Evolutionary conservation across 2,113 vertebrate species (phyloP).

Genomic region (Lophotis ruficrista): DNA sequence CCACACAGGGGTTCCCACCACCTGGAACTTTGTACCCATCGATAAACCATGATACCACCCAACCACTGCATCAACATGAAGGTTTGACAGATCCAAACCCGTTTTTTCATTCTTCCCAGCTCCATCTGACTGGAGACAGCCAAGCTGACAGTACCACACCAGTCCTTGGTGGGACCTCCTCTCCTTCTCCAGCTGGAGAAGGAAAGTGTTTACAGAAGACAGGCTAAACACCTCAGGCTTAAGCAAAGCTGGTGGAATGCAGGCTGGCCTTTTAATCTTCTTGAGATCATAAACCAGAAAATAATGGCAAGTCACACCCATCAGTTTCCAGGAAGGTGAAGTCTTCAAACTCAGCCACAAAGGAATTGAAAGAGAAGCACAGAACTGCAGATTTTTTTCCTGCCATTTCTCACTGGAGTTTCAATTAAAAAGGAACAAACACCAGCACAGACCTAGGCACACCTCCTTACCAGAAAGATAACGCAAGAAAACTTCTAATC

Average conservation of each 20-base stretch:
- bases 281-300: conserved; percentile 44
- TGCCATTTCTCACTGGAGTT: background rate
- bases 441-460: background rate
- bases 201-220: conserved; percentile 9
- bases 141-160: background rate
- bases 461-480: too few relatives aligned
- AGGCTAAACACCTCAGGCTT: background rate
- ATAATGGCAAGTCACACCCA: conserved; percentile 55
- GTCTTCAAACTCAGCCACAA: background rate
- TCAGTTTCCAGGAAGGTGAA: conserved; percentile 45
- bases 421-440: background rate
- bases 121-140: background rate
- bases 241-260: conserved; percentile 32
- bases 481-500: background rate
- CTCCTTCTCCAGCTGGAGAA: background rate
- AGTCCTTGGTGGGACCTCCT: background rate
- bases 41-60: background rate
- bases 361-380: background rate
- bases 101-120: background rate
- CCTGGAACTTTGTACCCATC: background rate
- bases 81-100: background rate
- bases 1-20: background rate
- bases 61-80: background rate
- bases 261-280: conserved; percentile 44
- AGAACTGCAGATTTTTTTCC: background rate